Conservation (phyloP, 2,797 vertebrate species). For the Paguma larvata region DNA sequence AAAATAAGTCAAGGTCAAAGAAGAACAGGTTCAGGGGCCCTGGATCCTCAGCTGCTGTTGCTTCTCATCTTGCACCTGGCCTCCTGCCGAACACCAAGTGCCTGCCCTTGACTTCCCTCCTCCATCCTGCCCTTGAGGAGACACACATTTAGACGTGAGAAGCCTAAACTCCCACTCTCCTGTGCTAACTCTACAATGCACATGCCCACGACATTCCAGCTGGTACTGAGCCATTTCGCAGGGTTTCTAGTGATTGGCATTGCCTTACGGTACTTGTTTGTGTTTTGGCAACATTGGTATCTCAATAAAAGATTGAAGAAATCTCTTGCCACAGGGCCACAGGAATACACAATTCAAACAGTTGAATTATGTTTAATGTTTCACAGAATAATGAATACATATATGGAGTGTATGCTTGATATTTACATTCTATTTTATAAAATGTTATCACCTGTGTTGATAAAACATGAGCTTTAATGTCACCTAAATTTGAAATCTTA, state of each 20-base stretch:
- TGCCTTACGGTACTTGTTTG: neutral
- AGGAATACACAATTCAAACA: neutral
- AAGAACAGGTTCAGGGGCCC: neutral
- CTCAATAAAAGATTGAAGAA: conserved; percentile 26
- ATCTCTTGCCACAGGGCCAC: neutral
- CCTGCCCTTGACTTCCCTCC: neutral
- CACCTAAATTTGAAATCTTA: neutral
- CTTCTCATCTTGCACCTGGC: conserved; percentile 67
- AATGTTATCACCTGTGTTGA: neutral
- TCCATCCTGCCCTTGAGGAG: neutral
- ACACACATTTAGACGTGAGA: neutral
- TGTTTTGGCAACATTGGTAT: neutral
- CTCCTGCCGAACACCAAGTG: neutral
- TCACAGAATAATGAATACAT: neutral
- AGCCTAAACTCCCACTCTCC: neutral
- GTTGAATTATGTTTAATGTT: neutral
- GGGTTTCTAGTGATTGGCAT: neutral
- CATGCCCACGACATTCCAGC: neutral
- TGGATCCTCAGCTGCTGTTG: conserved; percentile 56
- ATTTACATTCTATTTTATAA: neutral
- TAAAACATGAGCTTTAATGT: neutral
- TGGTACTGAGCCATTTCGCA: neutral
- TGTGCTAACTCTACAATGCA: neutral
- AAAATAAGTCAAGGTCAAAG: conserved; percentile 22
- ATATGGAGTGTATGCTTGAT: neutral